Evolutionary conservation across 2,113 vertebrate species (phyloP).

Genomic region (Scytalopus superciliaris): DNA sequence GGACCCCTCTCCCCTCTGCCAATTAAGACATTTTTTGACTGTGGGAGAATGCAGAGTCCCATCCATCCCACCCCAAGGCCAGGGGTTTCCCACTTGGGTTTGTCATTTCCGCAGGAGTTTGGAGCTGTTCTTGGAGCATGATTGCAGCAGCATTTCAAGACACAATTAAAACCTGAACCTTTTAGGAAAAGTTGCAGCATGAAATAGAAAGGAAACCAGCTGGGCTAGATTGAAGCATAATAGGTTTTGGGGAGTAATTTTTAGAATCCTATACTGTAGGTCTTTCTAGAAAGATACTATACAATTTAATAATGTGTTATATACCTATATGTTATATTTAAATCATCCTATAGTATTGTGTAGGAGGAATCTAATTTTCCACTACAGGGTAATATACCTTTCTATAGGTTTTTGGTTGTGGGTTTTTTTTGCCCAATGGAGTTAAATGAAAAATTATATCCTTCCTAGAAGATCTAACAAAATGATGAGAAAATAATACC

Average conservation of each 20-base stretch:
- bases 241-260: conserved; percentile 18
- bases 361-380: conserved; percentile 56
- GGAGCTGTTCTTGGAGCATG: neutral
- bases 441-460: conserved; percentile 48
- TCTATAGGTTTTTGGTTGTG: conserved; percentile 1
- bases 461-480: conserved; percentile 10
- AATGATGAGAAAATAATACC: conserved; percentile 42
- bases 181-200: conserved; percentile 6
- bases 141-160: neutral
- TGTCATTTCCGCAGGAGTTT: neutral
- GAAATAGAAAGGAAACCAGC: conserved; percentile 30
- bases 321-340: conserved; percentile 19
- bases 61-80: neutral
- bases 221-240: conserved; percentile 4
- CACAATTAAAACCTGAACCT: neutral
- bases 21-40: neutral
- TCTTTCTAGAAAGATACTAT: conserved; percentile 50
- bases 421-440: neutral
- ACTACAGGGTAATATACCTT: neutral
- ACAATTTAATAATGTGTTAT: conserved; percentile 34
- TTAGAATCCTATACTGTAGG: conserved; percentile 17
- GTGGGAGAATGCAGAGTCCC: neutral
- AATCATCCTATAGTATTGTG: conserved; percentile 32
- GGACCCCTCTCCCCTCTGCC: neutral
- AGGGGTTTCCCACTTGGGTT: neutral